A percentile compares a stretch with the other conserved stretches of the same genome.
phyloP scores from a whole-genome alignment of 2,113 vertebrate species.

The Dasyprocta punctata region DNA sequence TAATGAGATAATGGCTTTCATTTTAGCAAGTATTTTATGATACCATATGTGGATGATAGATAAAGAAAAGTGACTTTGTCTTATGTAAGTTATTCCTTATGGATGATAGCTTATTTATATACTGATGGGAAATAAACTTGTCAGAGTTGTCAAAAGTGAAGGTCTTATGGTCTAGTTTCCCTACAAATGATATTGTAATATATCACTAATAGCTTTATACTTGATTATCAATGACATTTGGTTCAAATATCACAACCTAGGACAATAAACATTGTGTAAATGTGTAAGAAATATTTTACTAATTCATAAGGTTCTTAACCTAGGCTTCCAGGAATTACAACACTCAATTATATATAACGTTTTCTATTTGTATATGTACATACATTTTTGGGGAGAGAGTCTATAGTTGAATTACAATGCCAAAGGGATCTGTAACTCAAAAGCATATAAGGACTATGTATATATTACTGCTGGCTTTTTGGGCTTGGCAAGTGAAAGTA shows the following conservation, averaged over 20 bases:
- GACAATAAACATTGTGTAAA: neutral
- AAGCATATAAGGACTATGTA: neutral
- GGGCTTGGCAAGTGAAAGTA: conserved; percentile 28
- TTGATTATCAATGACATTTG: neutral
- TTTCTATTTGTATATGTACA: neutral
- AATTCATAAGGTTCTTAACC: neutral
- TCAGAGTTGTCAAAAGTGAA: conserved; percentile 12
- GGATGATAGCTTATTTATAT: neutral
- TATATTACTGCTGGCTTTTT: neutral
- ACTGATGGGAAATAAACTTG: neutral
- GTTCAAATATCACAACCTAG: conserved; percentile 17
- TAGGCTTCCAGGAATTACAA: conserved; percentile 12
- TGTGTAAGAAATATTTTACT: neutral
- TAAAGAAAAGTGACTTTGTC: conserved; percentile 24
- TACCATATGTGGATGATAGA: conserved; percentile 1
- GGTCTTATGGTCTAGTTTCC: neutral
- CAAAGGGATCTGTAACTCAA: neutral
- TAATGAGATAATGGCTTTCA: conserved; percentile 6
- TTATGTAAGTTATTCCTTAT: conserved; percentile 8
- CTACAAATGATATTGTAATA: conserved; percentile 12
- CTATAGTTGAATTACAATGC: neutral
- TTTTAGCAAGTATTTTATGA: neutral
- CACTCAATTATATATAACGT: neutral
- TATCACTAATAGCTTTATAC: neutral
- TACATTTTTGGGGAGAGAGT: neutral